Evolutionary conservation across 2,113 vertebrate species (phyloP), one percentile per base, ranked within the genome.

Genomic region (Chroicocephalus ridibundus): DNA sequence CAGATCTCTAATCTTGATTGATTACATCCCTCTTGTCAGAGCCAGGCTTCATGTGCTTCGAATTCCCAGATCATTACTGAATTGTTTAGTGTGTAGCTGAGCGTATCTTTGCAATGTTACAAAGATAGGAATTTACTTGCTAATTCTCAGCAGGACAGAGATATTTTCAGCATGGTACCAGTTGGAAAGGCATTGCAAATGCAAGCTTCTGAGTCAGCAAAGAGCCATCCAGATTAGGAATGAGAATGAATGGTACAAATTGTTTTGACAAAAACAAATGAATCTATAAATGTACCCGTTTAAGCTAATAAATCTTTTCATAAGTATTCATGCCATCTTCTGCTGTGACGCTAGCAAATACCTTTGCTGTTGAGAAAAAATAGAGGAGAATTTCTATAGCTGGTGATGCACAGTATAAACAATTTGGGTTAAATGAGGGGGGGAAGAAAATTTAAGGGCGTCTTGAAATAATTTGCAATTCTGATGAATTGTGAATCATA

Each of bases 231-330:
- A 61, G 52, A 44, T 57, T 76, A 52, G 52, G 52, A 89, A 60
- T 8, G 75, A 20, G 47, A 91, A 89, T 46, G 60, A 91, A 76
- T 1, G 6, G 15, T 80, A 51, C 81, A 76, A 69, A 84, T 79
- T 69, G 29, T 47, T 88, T 90, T 31, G 64, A 90, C 72, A 89
- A 76, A 85, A 95, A 26, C 64, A 96, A 89, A 93, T 80, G 12
- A 46, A 78, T 78, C 60, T 60, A 18, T 86, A 84, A 91, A 91
- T 76, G 31, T 54, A 82, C 18, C 47, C 5, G 8, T 90, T 96
- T 71, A 62, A 82, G 34, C 42, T 70, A 90, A 94, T 80, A 86
- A 31, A 40, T 62, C 5, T 93, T 77, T 78, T 93, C 3, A 3
- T 68, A 58, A 88, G 55, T 51, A 55, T 95, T 86, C 3, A 1